phyloP scores from a whole-genome alignment of 1,140 invertebrate genomes.

The Prorops nasuta region DNA sequence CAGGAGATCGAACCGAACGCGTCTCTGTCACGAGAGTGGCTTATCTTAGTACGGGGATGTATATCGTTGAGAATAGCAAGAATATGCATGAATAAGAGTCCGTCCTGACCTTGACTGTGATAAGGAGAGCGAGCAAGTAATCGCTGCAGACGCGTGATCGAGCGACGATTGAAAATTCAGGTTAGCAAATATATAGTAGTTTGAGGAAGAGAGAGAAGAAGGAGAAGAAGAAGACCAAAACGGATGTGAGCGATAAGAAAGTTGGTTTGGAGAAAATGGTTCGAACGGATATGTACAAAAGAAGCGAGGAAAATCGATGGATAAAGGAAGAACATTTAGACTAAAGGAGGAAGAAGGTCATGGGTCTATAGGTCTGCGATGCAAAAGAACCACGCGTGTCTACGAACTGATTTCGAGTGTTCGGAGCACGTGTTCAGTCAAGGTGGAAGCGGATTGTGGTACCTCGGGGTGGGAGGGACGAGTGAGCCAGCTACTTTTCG shows the following conservation, averaged over 20 bases:
- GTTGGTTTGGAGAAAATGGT: constrained; percentile 19
- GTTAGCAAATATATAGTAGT: neutral
- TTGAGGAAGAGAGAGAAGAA: neutral
- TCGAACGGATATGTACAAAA: neutral
- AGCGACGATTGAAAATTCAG: neutral
- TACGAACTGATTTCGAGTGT: neutral
- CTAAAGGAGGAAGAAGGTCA: neutral
- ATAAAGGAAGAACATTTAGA: too few relatives aligned
- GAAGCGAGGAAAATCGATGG: neutral
- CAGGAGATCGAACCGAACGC: constrained; percentile 46
- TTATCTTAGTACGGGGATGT: neutral
- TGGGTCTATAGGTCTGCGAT: neutral
- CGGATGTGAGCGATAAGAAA: too few relatives aligned
- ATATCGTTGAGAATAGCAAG: too few relatives aligned
- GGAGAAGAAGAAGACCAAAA: neutral
- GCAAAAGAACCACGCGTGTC: neutral
- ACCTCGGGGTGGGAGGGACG: constrained; percentile 12
- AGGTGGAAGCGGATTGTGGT: neutral
- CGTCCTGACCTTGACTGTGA: neutral
- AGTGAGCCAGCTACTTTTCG: neutral
- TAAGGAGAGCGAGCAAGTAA: neutral
- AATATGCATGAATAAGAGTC: too few relatives aligned
- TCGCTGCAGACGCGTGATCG: constrained; percentile 7
- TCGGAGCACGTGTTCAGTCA: neutral
- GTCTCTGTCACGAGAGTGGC: constrained; percentile 21